phyloP scores from a whole-genome alignment of 92 coral and sea anemone genomes.

The Actinernus sp. region DNA sequence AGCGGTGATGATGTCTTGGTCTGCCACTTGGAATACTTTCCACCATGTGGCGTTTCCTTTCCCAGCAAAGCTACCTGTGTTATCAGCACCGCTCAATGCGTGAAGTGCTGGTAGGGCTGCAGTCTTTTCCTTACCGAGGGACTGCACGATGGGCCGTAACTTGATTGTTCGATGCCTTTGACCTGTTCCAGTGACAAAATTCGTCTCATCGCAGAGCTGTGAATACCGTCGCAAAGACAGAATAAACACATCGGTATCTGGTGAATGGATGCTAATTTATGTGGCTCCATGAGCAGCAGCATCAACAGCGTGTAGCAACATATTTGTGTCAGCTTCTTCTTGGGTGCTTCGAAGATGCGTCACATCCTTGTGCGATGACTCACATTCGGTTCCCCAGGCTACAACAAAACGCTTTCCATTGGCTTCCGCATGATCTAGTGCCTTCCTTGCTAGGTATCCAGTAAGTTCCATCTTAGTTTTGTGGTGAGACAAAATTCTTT shows the following conservation, averaged over 20 bases:
- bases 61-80: background rate
- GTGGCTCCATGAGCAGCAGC: slow-evolving; percentile 58
- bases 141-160: slow-evolving; percentile 12
- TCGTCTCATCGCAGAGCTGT: slow-evolving; percentile 14
- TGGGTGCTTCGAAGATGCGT: slow-evolving; percentile 60
- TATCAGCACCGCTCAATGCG: slow-evolving; percentile 16
- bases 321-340: slow-evolving; percentile 66
- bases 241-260: slow-evolving; percentile 43
- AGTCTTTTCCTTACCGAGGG: slow-evolving; percentile 23
- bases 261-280: slow-evolving; percentile 37
- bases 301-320: slow-evolving; percentile 61
- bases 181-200: slow-evolving; percentile 25
- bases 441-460: slow-evolving; percentile 12
- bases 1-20: slow-evolving; percentile 16
- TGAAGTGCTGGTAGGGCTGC: slow-evolving; percentile 39
- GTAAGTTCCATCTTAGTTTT: slow-evolving; percentile 42
- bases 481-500: slow-evolving; percentile 25
- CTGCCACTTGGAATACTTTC: slow-evolving; percentile 11
- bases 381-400: slow-evolving; percentile 34
- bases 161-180: slow-evolving; percentile 13
- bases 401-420: slow-evolving; percentile 20
- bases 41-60: slow-evolving; percentile 24
- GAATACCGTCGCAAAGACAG: slow-evolving; percentile 34
- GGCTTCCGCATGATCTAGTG: background rate
- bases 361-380: slow-evolving; percentile 36